Evolutionary conservation across 2,797 vertebrate genomes (phyloP), one percentile per base, ranked within the genome.

Genomic region (Callimico goeldii): DNA sequence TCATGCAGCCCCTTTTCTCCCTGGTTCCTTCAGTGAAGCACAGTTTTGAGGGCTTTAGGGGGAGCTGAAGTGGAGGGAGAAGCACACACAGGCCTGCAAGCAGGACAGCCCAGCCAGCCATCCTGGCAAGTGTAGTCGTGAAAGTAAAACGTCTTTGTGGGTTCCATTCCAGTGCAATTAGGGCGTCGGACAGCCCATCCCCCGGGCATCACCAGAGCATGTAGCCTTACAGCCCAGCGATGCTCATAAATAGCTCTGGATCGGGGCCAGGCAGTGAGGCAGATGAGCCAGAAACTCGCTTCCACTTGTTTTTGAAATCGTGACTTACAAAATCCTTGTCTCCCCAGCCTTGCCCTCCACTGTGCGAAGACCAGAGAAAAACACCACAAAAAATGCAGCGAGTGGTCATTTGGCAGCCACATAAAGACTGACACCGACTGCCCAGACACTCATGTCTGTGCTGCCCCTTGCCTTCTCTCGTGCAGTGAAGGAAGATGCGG

Each of bases 401-500:
- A 24, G 39, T 2, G 15, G 72, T 8, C 3, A 43, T 50, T 15
- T 22, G 55, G 5, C 4, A 33, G 82, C 4, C 39, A 19, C 2
- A 0, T 2, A 6, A n/a, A 73, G 76, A 50, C 9, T 0, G 39
- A 61, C 2, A 70, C n/a, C 0, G 4, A 33, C 9, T 1, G 9
- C 67, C 81, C n/a, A 2, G 50, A 4, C 2, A 1, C 52, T 22
- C 0, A 15, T 7, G 46, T n/a, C 33, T 6, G 14, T 0, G 28
- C 19, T 12, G 75, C 10, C 15, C 22, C 64, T 43, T 3, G 73
- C 41, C 58, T 11, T 2, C 8, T 26, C 19, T 6, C 15, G 73
- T 12, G 2, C 7, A 1, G 4, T 4, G 17, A 4, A 2, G 2
- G 5, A 48, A 50, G 36, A 75, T 0, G 0, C 3, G n/a, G 70